Conservation (phyloP, 2,113 vertebrate species). For the Thamnophis sirtalis region DNA sequence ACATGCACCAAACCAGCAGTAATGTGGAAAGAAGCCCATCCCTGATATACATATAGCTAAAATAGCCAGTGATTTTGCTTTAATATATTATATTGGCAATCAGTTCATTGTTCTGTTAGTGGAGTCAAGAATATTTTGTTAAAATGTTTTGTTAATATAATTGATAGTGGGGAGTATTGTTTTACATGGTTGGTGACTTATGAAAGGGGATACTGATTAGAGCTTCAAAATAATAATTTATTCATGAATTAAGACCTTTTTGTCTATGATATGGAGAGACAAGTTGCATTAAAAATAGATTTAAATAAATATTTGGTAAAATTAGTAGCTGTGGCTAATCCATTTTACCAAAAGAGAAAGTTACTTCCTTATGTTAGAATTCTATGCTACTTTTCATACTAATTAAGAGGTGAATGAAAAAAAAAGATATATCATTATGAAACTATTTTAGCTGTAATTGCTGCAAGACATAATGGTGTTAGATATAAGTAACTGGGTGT, state of each 20-base stretch:
- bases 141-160: conserved; percentile 9
- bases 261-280: background rate
- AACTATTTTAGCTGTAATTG: background rate
- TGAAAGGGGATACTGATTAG: background rate
- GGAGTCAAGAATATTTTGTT: background rate
- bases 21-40: too few relatives aligned
- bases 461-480: fast-evolving
- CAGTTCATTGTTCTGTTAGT: background rate
- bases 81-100: background rate
- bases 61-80: background rate
- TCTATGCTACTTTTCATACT: background rate
- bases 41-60: background rate
- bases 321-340: background rate
- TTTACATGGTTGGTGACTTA: background rate
- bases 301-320: background rate
- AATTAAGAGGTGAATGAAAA: background rate
- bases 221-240: background rate
- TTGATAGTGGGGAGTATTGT: background rate
- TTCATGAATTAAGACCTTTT: background rate
- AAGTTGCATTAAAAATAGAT: background rate
- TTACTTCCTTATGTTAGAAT: background rate
- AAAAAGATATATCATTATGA: background rate
- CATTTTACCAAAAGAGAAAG: background rate
- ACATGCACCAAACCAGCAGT: too few relatives aligned
- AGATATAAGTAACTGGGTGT: background rate